These are phyloP conservation scores for Todiramphus chloris DNA, from an alignment of 2,113 vertebrate species.

Conservation along the genomic window DNA sequence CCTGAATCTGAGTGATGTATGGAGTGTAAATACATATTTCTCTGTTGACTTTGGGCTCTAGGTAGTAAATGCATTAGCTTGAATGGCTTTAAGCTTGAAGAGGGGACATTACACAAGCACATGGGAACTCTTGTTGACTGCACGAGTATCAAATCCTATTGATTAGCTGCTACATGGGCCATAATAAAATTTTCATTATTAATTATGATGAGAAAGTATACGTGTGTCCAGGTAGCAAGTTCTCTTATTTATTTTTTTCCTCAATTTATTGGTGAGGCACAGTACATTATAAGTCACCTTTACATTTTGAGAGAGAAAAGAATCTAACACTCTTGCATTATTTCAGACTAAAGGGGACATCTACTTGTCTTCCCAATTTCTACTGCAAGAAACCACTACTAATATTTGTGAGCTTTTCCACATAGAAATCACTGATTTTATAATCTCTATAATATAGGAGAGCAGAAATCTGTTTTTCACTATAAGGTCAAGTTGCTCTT, in stretches of 20 bases:
- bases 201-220: slow-evolving; percentile 52
- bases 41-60: slow-evolving; percentile 53
- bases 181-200: slow-evolving; percentile 71
- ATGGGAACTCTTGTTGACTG: slow-evolving; percentile 50
- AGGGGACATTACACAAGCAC: slow-evolving; percentile 40
- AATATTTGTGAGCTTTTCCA: slow-evolving; percentile 32
- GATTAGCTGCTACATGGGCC: slow-evolving; percentile 67
- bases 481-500: slow-evolving; percentile 38
- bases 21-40: slow-evolving; percentile 56
- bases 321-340: neutral
- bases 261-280: slow-evolving; percentile 40
- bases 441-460: slow-evolving; percentile 13
- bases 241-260: neutral
- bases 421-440: slow-evolving; percentile 32
- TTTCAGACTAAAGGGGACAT: neutral
- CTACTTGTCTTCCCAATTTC: slow-evolving; percentile 37
- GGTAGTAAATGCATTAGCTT: slow-evolving; percentile 53
- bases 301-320: neutral
- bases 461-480: slow-evolving; percentile 54
- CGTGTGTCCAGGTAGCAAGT: slow-evolving; percentile 10
- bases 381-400: neutral
- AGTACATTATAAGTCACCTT: slow-evolving; percentile 33
- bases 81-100: slow-evolving; percentile 58
- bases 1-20: slow-evolving; percentile 61
- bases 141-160: slow-evolving; percentile 66